A percentile compares a stretch with the other conserved stretches of the same genome.
phyloP scores from a whole-genome alignment of 2,797 vertebrate genomes.

The Melanotaenia trifasciata region DNA sequence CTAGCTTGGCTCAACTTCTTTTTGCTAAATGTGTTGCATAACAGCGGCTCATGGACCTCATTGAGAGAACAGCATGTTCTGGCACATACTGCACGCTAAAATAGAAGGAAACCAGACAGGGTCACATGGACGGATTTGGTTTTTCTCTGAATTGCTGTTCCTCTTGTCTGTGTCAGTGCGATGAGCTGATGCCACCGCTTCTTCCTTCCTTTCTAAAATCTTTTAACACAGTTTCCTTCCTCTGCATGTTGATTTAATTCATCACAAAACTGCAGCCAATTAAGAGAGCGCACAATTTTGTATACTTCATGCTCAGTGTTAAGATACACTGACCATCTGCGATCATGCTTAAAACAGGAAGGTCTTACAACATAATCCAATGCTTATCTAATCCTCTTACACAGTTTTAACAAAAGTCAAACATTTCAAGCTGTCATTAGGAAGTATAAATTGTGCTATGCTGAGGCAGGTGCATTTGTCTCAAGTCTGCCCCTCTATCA shows the following conservation, averaged over 20 bases:
- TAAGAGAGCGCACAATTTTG: not conserved
- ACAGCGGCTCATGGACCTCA: slow-evolving; percentile 44
- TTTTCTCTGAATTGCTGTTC: slow-evolving; percentile 86
- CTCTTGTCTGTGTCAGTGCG: slow-evolving; percentile 37
- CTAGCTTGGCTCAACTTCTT: slow-evolving; percentile 18
- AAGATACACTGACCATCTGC: not conserved
- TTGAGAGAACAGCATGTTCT: slow-evolving; percentile 80
- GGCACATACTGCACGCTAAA: slow-evolving; percentile 26
- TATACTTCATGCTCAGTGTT: not conserved
- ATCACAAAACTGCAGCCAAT: not conserved
- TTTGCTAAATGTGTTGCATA: slow-evolving; percentile 58
- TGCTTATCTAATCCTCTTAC: not conserved
- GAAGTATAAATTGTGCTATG: not conserved
- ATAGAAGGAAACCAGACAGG: slow-evolving; percentile 82
- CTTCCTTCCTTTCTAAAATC: slow-evolving; percentile 60
- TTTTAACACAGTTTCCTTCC: slow-evolving; percentile 42
- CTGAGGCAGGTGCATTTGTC: not conserved
- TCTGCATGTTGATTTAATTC: slow-evolving; percentile 10
- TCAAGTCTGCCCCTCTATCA: not conserved
- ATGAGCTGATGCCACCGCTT: slow-evolving; percentile 48
- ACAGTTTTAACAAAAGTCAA: not conserved
- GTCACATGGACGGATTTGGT: slow-evolving; percentile 81
- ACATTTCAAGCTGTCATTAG: not conserved
- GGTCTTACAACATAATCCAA: not conserved
- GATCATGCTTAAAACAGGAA: not conserved